A percentile compares a stretch with the other conserved stretches of the same genome.
phyloP scores from a whole-genome alignment of 2,113 vertebrate genomes.

The Tricholaema leucomelas region DNA sequence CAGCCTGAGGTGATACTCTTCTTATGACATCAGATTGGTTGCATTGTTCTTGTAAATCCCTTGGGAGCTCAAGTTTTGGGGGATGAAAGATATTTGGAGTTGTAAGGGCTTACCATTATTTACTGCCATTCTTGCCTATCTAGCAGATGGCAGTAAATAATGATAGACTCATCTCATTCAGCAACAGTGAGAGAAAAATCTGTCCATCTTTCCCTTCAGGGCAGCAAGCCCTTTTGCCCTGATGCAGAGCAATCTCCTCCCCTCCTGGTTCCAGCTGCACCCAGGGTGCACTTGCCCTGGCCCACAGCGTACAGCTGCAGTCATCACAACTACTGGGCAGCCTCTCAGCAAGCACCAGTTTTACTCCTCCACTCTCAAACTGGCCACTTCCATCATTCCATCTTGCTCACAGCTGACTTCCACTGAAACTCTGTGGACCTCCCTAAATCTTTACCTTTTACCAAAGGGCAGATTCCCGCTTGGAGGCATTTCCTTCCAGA shows the following conservation, averaged over 20 bases:
- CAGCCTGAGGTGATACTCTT: not conserved
- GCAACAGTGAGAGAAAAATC: not conserved
- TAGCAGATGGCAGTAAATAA: conserved; percentile 38
- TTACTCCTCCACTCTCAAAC: not conserved
- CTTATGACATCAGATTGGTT: not conserved
- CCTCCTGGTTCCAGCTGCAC: rapidly evolving
- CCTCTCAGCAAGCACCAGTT: not conserved
- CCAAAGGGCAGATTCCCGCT: not conserved
- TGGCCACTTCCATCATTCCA: not conserved
- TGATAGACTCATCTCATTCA: not conserved
- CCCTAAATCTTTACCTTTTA: not conserved
- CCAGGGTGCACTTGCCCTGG: not conserved
- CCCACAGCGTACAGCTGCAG: not conserved
- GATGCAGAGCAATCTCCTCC: rapidly evolving
- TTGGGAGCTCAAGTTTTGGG: not conserved
- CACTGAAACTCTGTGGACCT: not conserved
- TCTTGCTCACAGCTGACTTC: not conserved
- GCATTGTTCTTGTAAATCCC: not conserved
- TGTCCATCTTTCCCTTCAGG: not conserved
- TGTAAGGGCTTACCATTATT: not conserved
- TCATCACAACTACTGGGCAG: not conserved
- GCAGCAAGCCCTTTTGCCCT: not conserved
- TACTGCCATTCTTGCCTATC: conserved; percentile 2
- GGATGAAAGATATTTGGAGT: not conserved
- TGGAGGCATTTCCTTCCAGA: not conserved